These are phyloP conservation scores for Villa cingulata DNA, from an alignment of 2,888 invertebrate species.

Conservation along the genomic window DNA sequence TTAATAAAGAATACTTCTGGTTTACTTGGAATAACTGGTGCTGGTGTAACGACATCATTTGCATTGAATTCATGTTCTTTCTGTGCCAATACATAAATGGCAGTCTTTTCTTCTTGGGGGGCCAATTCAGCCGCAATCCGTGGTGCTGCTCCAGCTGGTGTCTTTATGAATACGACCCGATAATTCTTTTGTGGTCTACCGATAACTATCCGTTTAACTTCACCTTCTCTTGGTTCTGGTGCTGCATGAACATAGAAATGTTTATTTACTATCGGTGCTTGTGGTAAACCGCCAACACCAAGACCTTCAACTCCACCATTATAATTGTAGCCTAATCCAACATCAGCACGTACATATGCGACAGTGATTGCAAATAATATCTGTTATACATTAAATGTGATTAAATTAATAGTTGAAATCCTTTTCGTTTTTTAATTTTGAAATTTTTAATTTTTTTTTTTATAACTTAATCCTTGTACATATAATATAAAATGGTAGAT, in stretches of 20 bases:
- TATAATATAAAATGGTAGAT: no score
- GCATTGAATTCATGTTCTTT: slow-evolving; percentile 11
- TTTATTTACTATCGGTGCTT: slow-evolving; percentile 23
- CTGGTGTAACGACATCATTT: slow-evolving; percentile 10
- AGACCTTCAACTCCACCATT: neutral
- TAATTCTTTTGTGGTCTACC: slow-evolving; percentile 34
- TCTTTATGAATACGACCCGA: slow-evolving; percentile 35
- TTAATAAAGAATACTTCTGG: slow-evolving; percentile 14
- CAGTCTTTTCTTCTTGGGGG: slow-evolving; percentile 15
- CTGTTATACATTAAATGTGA: no score
- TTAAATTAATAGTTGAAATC: no score
- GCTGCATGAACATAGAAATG: slow-evolving; percentile 35
- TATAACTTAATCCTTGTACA: no score
- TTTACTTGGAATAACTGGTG: slow-evolving; percentile 12
- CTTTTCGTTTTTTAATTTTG: no score
- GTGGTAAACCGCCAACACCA: neutral
- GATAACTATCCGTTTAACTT: slow-evolving; percentile 15
- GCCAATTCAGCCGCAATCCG: slow-evolving; percentile 8
- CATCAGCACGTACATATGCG: neutral
- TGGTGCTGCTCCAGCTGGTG: slow-evolving; percentile 19
- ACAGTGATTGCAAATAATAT: neutral
- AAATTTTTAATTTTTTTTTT: no score
- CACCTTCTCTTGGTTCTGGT: slow-evolving; percentile 31
- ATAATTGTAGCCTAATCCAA: neutral
- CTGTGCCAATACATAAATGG: slow-evolving; percentile 14